Base-by-base conservation (phyloP, 2,797 vertebrate genomes). In the Sebastolobus altivelis region DNA sequence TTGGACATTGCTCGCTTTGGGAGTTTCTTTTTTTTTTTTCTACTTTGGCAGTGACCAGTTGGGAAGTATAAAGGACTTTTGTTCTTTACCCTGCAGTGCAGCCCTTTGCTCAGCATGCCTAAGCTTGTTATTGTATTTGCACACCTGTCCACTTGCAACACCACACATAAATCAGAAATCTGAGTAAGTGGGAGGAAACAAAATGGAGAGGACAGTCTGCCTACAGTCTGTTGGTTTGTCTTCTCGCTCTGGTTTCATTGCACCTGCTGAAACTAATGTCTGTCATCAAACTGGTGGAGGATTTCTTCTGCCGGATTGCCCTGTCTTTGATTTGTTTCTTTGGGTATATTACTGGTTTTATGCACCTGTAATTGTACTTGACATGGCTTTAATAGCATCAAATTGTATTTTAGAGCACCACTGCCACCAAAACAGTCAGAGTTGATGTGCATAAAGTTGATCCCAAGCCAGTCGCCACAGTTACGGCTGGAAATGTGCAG, bases 401-500 rank as follows among this genome's bases (percentile, higher is more conserved):
- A 77, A 75, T 67, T 93, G 82, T 43, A 78, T 94, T 91, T 75
- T 92, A 93, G 93, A 92, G 82, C 46, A 13, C 83, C 10, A 10
- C 85, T 18, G 13, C 78, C 61, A 54, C 70, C 46, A 40, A 85
- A 18, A 83, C 91, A 55, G 56, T 88, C 81, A 93, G 89, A 90
- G 81, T 75, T n/a, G 90, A 90, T 35, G 75, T 67, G 59, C 67
- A 80, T 74, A 93, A 95, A 75, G 80, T 61, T 56, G 92, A 89
- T 81, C 82, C 75, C 27, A 73, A 83, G 54, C 62, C 90, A 46
- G 80, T 68, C 43, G 43, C 81, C 31, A 40, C n/a, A 0, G 65
- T 75, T 61, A 79, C 38, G 4, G 70, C 77, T 68, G 82, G 74
- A 75, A 69, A 73, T n/a, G 79, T 70, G 75, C 84, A 89, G 60